A percentile compares a stretch with the other conserved stretches of the same genome.
These are phyloP conservation scores for Neoitamus cyanurus DNA, from an alignment of 2,888 invertebrate genomes.

Conservation along the genomic window DNA sequence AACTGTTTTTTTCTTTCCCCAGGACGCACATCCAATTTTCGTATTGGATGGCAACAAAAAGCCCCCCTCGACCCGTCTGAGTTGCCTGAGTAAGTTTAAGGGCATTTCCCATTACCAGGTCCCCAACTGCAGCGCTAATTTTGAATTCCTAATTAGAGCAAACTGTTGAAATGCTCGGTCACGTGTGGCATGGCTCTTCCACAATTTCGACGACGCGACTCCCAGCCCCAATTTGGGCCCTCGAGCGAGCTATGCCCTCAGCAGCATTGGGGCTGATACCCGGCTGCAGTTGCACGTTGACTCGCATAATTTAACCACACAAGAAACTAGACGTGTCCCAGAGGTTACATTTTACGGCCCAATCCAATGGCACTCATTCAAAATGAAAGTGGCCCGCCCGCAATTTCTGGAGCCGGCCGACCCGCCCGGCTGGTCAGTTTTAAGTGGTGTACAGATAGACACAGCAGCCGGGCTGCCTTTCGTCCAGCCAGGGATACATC, in stretches of 20 bases:
- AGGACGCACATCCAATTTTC: background rate
- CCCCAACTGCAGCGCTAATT: slow-evolving; percentile 3
- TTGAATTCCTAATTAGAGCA: slow-evolving; percentile 21
- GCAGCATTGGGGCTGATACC: background rate
- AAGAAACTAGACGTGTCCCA: slow-evolving; percentile 36
- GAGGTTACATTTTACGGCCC: slow-evolving; percentile 18
- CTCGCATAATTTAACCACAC: slow-evolving; percentile 8
- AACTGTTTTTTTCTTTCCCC: no score
- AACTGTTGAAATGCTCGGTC: slow-evolving; percentile 40
- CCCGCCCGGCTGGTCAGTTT: slow-evolving; percentile 13
- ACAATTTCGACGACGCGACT: background rate
- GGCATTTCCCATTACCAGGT: background rate
- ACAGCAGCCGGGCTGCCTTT: background rate
- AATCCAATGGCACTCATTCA: slow-evolving; percentile 21
- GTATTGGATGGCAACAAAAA: background rate
- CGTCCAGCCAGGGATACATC: background rate
- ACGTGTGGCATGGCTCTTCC: slow-evolving; percentile 9
- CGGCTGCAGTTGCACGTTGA: background rate
- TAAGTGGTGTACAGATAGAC: slow-evolving; percentile 18
- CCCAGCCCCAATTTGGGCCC: background rate
- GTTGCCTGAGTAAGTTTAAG: background rate
- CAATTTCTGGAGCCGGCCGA: slow-evolving; percentile 16
- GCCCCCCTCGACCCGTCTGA: background rate
- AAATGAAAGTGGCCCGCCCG: slow-evolving; percentile 22
- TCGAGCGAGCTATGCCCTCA: background rate